Percentiles rank a stretch among this genome's conserved stretches.
These are phyloP conservation scores for Chironomus riparius DNA, from an alignment of 2,888 invertebrate genomes.

Conservation along the genomic window DNA sequence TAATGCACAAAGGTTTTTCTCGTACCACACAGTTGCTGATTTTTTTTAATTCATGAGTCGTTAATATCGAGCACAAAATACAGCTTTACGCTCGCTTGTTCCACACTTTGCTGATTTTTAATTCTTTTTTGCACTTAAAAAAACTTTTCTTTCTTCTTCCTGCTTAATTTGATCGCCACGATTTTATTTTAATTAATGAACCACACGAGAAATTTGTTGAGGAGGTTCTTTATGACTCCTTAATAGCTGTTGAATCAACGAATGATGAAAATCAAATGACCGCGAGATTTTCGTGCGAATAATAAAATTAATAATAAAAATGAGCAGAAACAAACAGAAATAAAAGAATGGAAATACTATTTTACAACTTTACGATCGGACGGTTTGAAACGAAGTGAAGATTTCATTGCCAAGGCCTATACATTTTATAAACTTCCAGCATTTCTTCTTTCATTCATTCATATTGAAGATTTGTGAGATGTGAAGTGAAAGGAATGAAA, in stretches of 20 bases:
- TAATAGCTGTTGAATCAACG: neutral
- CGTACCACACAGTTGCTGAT: too few relatives aligned
- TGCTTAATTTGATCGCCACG: neutral
- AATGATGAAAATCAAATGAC: neutral
- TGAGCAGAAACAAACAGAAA: constrained; percentile 35
- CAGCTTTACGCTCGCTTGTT: neutral
- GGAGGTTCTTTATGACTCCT: neutral
- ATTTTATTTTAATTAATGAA: neutral
- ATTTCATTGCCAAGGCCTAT: constrained; percentile 42
- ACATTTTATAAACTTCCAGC: constrained; percentile 38
- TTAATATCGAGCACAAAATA: neutral
- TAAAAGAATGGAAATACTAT: neutral
- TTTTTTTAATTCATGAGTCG: neutral
- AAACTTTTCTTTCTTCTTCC: neutral
- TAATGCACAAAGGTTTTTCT: too few relatives aligned
- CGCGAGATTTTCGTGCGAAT: neutral
- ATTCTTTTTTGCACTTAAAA: neutral
- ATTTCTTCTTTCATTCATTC: neutral
- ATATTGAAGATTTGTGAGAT: too few relatives aligned
- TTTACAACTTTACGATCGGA: neutral
- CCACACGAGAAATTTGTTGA: neutral
- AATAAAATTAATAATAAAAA: neutral
- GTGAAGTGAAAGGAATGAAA: constrained; percentile 3
- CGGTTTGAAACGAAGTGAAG: constrained; percentile 33
- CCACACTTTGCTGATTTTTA: neutral